A percentile compares a stretch with the other conserved stretches of the same genome.
Conservation (phyloP, 2,113 vertebrate genomes). For the Epinephelus cyanopodus region DNA sequence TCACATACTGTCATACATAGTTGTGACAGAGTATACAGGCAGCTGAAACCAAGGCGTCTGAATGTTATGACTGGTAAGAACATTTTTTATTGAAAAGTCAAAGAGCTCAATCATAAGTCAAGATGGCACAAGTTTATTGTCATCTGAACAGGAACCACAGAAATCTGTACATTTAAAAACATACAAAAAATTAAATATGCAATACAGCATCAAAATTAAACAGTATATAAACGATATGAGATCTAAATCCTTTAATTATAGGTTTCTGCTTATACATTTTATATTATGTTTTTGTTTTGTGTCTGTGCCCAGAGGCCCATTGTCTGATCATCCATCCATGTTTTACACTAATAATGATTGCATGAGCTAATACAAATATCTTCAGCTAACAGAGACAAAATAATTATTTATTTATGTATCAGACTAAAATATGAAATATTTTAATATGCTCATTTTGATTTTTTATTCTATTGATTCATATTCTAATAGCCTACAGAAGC, state of each 20-base stretch:
- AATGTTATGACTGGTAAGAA: too few species aligned
- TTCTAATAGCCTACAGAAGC: background rate
- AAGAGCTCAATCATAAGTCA: too few species aligned
- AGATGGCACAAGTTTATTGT: too few species aligned
- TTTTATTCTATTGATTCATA: background rate
- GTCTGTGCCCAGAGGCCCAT: background rate
- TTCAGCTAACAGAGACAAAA: background rate
- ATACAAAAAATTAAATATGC: background rate
- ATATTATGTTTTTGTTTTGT: background rate
- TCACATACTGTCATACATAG: too few species aligned
- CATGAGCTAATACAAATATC: background rate
- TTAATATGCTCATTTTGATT: background rate
- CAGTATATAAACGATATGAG: background rate
- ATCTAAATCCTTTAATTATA: too few species aligned
- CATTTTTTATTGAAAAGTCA: too few species aligned
- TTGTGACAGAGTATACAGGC: too few species aligned
- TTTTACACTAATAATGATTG: background rate
- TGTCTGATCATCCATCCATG: background rate
- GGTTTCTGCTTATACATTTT: too few species aligned
- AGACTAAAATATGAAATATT: background rate
- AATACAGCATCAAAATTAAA: background rate
- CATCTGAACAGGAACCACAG: too few species aligned
- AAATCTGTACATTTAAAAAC: background rate
- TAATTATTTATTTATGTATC: background rate
- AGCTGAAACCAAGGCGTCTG: too few species aligned